phyloP scores from a whole-genome alignment of 2,113 vertebrate genomes.

The Ceuthmochares aereus region DNA sequence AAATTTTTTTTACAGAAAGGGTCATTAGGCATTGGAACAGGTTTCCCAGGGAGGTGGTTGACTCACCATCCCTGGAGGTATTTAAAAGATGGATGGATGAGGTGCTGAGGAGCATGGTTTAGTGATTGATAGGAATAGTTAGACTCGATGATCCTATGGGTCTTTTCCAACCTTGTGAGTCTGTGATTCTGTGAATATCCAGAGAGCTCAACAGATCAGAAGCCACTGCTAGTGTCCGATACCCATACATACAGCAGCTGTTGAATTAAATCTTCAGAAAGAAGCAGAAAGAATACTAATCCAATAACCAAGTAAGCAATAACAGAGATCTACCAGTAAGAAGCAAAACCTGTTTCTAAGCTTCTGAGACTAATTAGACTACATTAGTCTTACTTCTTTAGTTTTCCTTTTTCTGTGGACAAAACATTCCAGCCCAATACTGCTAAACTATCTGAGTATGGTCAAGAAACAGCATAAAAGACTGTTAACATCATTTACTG shows the following conservation, averaged over 20 bases:
- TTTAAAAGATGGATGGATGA: no score
- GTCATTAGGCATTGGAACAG: no score
- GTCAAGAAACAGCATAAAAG: neutral
- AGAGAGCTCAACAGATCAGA: neutral
- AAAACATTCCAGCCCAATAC: neutral
- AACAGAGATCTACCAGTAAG: neutral
- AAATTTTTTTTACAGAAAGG: no score
- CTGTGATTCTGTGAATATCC: neutral
- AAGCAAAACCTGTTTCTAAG: neutral
- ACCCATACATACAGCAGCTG: neutral
- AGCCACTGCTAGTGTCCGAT: neutral
- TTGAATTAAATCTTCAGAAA: neutral
- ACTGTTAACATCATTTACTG: neutral
- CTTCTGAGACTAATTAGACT: neutral
- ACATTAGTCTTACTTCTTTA: neutral
- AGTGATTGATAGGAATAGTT: no score
- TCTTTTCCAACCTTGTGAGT: no score
- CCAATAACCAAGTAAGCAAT: neutral
- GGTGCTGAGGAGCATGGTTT: no score
- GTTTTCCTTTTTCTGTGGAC: fast-evolving
- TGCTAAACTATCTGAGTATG: neutral
- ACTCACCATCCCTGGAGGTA: no score
- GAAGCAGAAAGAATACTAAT: neutral
- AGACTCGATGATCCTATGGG: no score
- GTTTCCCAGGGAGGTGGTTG: no score